Evolutionary conservation across 2,888 invertebrate genomes (phyloP), one percentile per base, ranked within the genome.

Genomic region (Lydus trimaculatus): DNA sequence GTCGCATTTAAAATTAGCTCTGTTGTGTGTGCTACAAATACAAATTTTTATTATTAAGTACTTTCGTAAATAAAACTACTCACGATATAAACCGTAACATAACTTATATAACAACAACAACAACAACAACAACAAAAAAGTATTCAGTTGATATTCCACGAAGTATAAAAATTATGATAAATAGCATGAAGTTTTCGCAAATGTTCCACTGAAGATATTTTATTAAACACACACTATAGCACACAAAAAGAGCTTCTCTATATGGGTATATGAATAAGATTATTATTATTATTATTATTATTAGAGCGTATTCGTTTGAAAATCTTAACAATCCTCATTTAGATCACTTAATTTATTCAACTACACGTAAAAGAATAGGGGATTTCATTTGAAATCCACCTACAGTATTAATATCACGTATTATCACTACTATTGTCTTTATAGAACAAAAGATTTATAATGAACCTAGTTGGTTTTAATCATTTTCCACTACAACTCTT

Each of bases 1-100:
- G 17, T 5, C 56, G 36, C 7, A n/a, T 61, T 39, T 61, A 61
- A 61, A 61, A 39, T 61, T 61, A 61, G 36, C 33, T 25, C 25
- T 56, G 11, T 56, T 36, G 36, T 61, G 2, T 33, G 59, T 31
- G 31, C 20, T 61, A 61, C 39, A 61, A 61, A 31, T 61, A 39
- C 61, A 25, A 31, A 61, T 28, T 36, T 56, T 36, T 31, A 59
- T 59, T 59, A 31, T 59, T 25, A 25, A 48, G 8, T 56, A 25
- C 52, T 23, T 52, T 20, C 5, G 6, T 48, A 39, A 39, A 15
- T 39, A n/a, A 43, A 7, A 6, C n/a, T n/a, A 17, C 7, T 43
- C 17, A 7, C 2, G n/a, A 8, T 11, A 36, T 13, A 15, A 36
- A 15, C 13, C 15, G 15, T 4, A 4, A 36, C 13, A 15, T 36